phyloP scores from a whole-genome alignment of 2,113 vertebrate species.

The Oryzias melastigma region DNA sequence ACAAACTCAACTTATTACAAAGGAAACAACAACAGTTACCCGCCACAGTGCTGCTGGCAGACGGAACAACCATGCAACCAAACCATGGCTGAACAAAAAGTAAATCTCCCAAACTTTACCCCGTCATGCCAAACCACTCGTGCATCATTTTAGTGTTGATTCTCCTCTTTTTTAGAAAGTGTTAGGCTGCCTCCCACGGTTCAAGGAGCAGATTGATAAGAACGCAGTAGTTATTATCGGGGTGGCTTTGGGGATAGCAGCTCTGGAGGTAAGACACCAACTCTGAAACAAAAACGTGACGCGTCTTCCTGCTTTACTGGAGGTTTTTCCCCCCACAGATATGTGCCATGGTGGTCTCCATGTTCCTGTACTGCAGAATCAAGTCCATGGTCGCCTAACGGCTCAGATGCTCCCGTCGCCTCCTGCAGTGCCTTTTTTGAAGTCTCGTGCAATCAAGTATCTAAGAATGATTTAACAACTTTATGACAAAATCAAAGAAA shows the following conservation, averaged over 20 bases:
- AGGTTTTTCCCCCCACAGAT: slow-evolving; percentile 51
- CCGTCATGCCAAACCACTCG: not conserved
- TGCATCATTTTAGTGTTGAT: not conserved
- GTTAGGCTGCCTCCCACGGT: slow-evolving; percentile 68
- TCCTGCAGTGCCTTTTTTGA: slow-evolving; percentile 11
- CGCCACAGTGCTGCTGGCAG: slow-evolving; percentile 65
- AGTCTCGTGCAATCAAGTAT: slow-evolving; percentile 36
- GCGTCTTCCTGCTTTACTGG: not conserved
- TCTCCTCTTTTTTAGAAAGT: slow-evolving; percentile 22
- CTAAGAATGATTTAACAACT: slow-evolving; percentile 16
- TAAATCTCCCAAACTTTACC: slow-evolving; percentile 5
- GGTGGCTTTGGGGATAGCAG: slow-evolving; percentile 76
- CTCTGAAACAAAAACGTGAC: no score
- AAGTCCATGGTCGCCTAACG: slow-evolving; percentile 30
- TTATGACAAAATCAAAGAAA: not conserved
- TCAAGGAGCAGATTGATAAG: slow-evolving; percentile 61
- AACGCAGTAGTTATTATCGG: slow-evolving; percentile 71
- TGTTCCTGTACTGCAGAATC: slow-evolving; percentile 71
- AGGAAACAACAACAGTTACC: slow-evolving; percentile 24
- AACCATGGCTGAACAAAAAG: not conserved
- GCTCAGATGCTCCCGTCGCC: not conserved
- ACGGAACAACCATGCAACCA: not conserved
- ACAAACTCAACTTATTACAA: slow-evolving; percentile 56
- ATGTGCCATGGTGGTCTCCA: slow-evolving; percentile 73
- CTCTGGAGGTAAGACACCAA: slow-evolving; percentile 74